Percentiles rank a stretch among this genome's conserved stretches.
These are phyloP conservation scores for Margaritifera margaritifera DNA, from an alignment of 2,888 invertebrate species.

Conservation along the genomic window DNA sequence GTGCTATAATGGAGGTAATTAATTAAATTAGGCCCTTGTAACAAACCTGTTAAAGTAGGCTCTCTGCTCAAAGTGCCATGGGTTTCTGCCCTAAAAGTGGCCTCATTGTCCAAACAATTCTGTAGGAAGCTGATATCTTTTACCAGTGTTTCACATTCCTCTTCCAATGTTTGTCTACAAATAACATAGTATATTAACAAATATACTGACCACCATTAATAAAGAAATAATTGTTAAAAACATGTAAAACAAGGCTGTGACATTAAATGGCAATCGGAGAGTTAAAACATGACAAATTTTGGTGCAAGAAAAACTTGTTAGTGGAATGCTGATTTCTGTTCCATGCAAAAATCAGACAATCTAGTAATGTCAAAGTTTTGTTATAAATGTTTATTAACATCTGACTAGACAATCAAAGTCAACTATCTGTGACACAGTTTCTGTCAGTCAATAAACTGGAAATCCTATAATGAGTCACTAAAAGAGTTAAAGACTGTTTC, in stretches of 20 bases:
- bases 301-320: background rate
- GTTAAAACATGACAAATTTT: background rate
- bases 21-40: background rate
- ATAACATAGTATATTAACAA: background rate
- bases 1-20: background rate
- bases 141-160: conserved; percentile 60
- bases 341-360: no score
- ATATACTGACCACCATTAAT: background rate
- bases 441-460: no score
- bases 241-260: background rate
- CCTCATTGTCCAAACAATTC: conserved; percentile 57
- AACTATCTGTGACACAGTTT: no score
- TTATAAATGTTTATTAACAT: no score
- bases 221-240: background rate
- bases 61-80: conserved; percentile 43
- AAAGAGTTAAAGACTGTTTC: no score
- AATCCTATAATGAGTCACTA: no score
- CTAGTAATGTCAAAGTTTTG: no score
- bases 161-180: conserved; percentile 57
- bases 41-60: conserved; percentile 59
- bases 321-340: background rate
- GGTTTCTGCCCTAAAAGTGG: conserved; percentile 46
- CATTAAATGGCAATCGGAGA: background rate
- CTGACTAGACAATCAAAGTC: no score
- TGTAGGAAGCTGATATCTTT: conserved; percentile 63